These are phyloP conservation scores for Gymnosoma rotundatum DNA, from an alignment of 2,888 invertebrate species.

Conservation along the genomic window DNA sequence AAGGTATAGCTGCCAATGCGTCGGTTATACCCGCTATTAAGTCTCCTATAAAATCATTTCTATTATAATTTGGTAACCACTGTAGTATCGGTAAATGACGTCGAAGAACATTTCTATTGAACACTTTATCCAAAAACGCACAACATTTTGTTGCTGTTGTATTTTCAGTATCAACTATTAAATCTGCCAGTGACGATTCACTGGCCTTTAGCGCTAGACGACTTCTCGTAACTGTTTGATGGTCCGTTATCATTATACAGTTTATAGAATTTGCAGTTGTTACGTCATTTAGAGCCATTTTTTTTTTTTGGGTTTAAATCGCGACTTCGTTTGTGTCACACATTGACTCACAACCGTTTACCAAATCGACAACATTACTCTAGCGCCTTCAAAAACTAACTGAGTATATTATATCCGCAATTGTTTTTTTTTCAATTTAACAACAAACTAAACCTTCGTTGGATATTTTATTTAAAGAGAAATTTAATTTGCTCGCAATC, in stretches of 20 bases:
- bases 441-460: constrained; percentile 6
- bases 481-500: constrained; percentile 49
- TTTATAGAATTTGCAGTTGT: constrained; percentile 54
- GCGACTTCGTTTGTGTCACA: constrained; percentile 5
- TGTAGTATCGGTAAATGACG: constrained; percentile 88
- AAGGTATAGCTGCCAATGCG: constrained; percentile 87
- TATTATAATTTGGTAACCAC: constrained; percentile 91
- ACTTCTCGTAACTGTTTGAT: constrained; percentile 64
- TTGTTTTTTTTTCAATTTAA: constrained; percentile 24
- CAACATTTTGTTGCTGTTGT: constrained; percentile 65
- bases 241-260: constrained; percentile 65
- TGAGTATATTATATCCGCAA: constrained; percentile 21
- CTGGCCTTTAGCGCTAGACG: constrained; percentile 54
- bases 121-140: constrained; percentile 79
- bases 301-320: constrained; percentile 25
- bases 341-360: constrained; percentile 19
- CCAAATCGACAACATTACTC: constrained; percentile 40
- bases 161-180: constrained; percentile 66
- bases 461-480: constrained; percentile 17
- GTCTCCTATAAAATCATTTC: constrained; percentile 90
- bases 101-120: constrained; percentile 87
- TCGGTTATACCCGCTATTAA: constrained; percentile 96
- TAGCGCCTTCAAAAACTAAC: constrained; percentile 48
- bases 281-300: constrained; percentile 30
- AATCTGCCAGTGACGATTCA: constrained; percentile 36